Base-by-base conservation (phyloP, 2,888 invertebrate species). In the Heliconius aoede region DNA sequence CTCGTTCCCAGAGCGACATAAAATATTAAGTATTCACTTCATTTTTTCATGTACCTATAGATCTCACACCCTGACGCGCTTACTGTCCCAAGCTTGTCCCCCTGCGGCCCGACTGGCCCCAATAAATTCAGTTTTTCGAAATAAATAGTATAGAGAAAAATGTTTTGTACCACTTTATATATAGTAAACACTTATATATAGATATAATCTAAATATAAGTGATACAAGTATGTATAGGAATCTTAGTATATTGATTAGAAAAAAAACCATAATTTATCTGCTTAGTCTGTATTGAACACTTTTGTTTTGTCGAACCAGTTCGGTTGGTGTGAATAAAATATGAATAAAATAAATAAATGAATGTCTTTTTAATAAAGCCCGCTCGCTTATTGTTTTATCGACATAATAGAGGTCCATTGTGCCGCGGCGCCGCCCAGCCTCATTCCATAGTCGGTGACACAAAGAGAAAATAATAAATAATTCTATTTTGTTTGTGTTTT, bases 351-450 rank as follows among this genome's bases (percentile, higher is more conserved):
- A 93, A 91, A 92, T 93, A 91, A 91, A 91, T 91, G 91, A 93
- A 94, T 92, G 92, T 94, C 94, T 94, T 93, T 93, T 94, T 94
- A 94, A 94, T 94, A 94, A 91, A 92, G 91, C 86, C 87, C 86
- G 87, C 69, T 69, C 55, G 69, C 69, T 55, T 89, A 93, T 94
- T 94, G 94, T 94, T 94, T 94, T 94, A 93, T 87, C 87, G 82
- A 86, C 79, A 93, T 91, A 94, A 94, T 92, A 89, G 93, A 83
- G 82, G 76, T 80, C 87, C 84, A 89, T 92, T 92, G 93, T 92
- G 85, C 77, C 77, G 80, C 80, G 86, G 87, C 88, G 86, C 91
- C 92, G 93, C 93, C 93, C 92, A 85, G 86, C 81, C 81, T 88
- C 84, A 86, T 85, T 87, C 84, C 85, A 80, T 83, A 83, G 83